Evolutionary conservation across 2,888 invertebrate species (phyloP).

Genomic region (Aplocera efformata): DNA sequence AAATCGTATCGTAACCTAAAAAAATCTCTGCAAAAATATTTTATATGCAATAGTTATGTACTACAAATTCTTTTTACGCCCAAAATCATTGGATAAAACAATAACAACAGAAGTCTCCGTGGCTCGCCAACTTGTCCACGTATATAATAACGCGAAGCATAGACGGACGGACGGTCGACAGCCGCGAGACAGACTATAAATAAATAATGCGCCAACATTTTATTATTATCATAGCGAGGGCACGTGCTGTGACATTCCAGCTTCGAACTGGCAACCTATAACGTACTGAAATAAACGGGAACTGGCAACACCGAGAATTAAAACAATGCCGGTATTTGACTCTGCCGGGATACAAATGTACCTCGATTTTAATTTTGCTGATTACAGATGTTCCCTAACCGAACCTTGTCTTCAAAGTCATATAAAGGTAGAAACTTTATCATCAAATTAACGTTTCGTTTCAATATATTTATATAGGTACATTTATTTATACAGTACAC

Average conservation of each 20-base stretch:
- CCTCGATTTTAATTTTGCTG: conserved; percentile 7
- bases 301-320: conserved; percentile 36
- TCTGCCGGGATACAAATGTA: conserved; percentile 6
- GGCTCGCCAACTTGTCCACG: conserved; percentile 14
- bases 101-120: conserved; percentile 19
- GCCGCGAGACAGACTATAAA: conserved; percentile 78
- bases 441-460: no score
- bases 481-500: not conserved
- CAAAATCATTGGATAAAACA: conserved; percentile 20
- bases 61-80: not conserved
- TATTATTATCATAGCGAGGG: conserved; percentile 77
- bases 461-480: conserved; percentile 1
- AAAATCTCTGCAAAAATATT: no score
- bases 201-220: conserved; percentile 80
- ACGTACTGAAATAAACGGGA: conserved; percentile 55
- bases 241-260: conserved; percentile 75
- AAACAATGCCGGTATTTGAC: conserved; percentile 25
- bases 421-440: no score
- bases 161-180: conserved; percentile 77
- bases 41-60: no score
- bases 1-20: no score
- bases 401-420: no score
- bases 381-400: conserved; percentile 18
- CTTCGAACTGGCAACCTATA: conserved; percentile 30
- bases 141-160: conserved; percentile 36